Conservation (phyloP, 2,113 vertebrate genomes). For the Notiomystis cincta region DNA sequence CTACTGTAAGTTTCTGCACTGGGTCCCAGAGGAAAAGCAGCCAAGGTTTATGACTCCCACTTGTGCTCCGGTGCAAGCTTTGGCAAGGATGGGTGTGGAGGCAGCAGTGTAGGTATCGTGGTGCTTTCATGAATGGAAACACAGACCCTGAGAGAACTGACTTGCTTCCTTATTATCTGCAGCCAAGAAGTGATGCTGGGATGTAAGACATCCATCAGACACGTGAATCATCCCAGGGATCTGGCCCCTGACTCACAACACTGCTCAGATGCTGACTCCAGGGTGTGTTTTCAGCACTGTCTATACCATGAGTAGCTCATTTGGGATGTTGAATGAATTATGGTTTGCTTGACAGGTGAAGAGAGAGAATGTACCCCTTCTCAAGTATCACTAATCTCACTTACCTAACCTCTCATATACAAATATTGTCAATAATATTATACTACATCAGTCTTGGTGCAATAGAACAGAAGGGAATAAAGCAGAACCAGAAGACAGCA, state of each 20-base stretch:
- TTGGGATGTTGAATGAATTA: not conserved
- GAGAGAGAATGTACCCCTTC: not conserved
- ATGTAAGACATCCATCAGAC: not conserved
- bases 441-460: not conserved
- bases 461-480: not conserved
- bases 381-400: not conserved
- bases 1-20: rapidly evolving
- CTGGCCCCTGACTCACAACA: not conserved
- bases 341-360: not conserved
- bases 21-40: not conserved
- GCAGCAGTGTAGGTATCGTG: rapidly evolving
- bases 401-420: not conserved
- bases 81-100: rapidly evolving
- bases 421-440: not conserved
- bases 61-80: not conserved
- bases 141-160: not conserved
- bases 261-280: not conserved
- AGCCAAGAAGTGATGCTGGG: not conserved
- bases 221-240: not conserved
- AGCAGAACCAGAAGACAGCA: not conserved
- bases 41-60: not conserved
- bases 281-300: not conserved
- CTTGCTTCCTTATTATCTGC: not conserved
- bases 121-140: not conserved
- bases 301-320: not conserved